phyloP scores from a whole-genome alignment of 2,113 vertebrate genomes.

The Plotosus lineatus region DNA sequence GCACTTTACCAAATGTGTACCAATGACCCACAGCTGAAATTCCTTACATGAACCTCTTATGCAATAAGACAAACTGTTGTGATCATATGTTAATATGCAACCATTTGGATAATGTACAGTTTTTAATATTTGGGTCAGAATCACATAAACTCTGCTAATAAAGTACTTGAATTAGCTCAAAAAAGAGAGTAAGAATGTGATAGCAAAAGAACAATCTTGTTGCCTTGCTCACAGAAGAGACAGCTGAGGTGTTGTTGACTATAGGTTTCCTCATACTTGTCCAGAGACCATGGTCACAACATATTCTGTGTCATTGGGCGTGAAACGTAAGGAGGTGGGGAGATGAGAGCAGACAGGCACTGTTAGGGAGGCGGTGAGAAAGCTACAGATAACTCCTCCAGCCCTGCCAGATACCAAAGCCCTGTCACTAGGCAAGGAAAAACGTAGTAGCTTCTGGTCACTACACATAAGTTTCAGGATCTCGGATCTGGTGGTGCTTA shows the following conservation, averaged over 20 bases:
- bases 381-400: conserved; percentile 38
- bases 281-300: conserved; percentile 40
- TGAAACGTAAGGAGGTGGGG: conserved; percentile 50
- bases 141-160: neutral
- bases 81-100: neutral
- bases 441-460: conserved; percentile 31
- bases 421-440: conserved; percentile 45
- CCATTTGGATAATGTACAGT: neutral
- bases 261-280: conserved; percentile 58
- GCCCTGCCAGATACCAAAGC: conserved; percentile 37
- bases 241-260: conserved; percentile 53
- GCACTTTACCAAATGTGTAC: neutral
- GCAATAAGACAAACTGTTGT: neutral
- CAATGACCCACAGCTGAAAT: conserved; percentile 5
- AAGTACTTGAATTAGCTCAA: neutral
- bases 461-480: neutral
- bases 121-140: neutral
- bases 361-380: conserved; percentile 48
- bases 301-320: conserved; percentile 58
- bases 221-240: conserved; percentile 13
- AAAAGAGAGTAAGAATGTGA: neutral
- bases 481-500: neutral
- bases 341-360: conserved; percentile 43
- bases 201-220: neutral
- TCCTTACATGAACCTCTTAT: neutral